These are phyloP conservation scores for Toxotes jaculatrix DNA, from an alignment of 2,113 vertebrate genomes.

Conservation along the genomic window DNA sequence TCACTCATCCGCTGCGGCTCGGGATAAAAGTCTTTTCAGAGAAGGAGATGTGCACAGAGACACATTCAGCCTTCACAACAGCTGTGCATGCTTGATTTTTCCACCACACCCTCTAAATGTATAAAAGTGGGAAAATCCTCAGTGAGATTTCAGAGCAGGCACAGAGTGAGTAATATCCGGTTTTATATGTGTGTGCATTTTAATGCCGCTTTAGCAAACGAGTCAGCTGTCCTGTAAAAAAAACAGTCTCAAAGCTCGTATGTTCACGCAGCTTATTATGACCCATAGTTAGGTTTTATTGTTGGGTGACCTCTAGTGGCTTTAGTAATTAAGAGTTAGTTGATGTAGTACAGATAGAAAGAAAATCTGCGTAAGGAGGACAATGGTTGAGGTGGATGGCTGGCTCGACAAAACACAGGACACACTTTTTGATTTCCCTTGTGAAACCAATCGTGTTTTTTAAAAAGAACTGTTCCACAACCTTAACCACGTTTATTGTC, in stretches of 20 bases:
- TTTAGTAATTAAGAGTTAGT: not conserved
- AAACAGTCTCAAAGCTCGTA: not conserved
- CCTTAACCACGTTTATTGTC: not conserved
- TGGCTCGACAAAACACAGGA: not conserved
- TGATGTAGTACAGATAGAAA: no score
- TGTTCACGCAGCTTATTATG: not conserved
- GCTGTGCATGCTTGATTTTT: conserved; percentile 46
- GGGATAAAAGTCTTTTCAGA: conserved; percentile 48
- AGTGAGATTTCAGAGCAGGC: conserved; percentile 29
- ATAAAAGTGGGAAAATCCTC: conserved; percentile 39
- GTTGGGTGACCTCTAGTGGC: not conserved
- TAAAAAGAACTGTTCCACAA: not conserved
- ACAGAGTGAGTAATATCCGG: not conserved
- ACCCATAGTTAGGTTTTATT: not conserved
- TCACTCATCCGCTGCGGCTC: conserved; percentile 52
- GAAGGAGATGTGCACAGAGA: conserved; percentile 34
- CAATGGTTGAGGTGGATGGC: not conserved
- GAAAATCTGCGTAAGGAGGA: not conserved
- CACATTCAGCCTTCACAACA: conserved; percentile 49
- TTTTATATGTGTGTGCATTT: conserved; percentile 33
- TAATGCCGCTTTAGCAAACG: conserved; percentile 25
- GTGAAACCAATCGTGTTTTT: not conserved
- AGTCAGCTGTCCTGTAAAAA: not conserved
- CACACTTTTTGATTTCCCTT: not conserved
- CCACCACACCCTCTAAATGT: conserved; percentile 29